Base-by-base conservation (phyloP, 2,113 vertebrate species). In the Pundamilia nyererei region DNA sequence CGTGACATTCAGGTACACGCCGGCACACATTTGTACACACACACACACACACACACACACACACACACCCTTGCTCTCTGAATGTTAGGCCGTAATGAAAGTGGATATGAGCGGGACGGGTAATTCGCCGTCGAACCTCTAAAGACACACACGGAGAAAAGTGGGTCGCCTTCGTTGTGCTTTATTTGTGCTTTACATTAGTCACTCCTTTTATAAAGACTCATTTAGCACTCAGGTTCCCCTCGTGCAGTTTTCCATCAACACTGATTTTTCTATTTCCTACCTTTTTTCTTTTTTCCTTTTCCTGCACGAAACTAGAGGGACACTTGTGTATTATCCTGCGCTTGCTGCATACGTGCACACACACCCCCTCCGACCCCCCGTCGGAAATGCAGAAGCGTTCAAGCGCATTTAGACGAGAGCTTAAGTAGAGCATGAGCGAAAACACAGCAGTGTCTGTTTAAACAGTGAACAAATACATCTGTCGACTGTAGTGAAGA, bases 31-130 rank as follows among this genome's bases (percentile, higher is more conserved):
- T 47, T 72, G 31, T 42, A 24, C 53, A 21, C 53, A 21, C 21
- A 21, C 21, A 21, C 21, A 24, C 53, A 21, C 53, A 42, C 55
- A 45, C 29, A 42, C 26, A 26, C 24, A 21, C 53, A 45, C 81
- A 82, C 84, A 38, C 83, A 26, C 75, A 42, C 6, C 21, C 45
- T 51, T 33, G 54, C 88, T 80, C 65, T 60, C 90, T 95, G 94
- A 96, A 96, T 96, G 96, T 95, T 95, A 96, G 88, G 86, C 81
- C 77, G 68, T 96, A 96, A 96, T 96, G 95, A 96, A 96, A 95
- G 95, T 84, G 88, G 94, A 94, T 93, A 77, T 81, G 91, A 91
- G 89, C 83, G 54, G 87, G 92, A 85, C 86, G 87, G 93, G 89
- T 93, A 87, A 95, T 92, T 92, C 90, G 81, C 83, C 19, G 79